These are phyloP conservation scores for Athalia cordata DNA, from an alignment of 2,888 invertebrate species.

Conservation along the genomic window DNA sequence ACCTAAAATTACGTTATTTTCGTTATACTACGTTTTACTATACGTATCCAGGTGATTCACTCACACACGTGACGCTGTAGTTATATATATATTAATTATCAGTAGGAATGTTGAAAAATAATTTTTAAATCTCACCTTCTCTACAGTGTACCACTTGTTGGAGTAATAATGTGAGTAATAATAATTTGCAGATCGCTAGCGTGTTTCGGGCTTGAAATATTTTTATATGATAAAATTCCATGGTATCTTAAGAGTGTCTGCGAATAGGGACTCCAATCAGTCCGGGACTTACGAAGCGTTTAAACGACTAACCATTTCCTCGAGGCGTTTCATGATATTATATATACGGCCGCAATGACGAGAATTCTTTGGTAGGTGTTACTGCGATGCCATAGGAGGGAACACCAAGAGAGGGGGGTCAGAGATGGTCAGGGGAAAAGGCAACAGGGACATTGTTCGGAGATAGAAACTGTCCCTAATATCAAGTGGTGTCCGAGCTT, in stretches of 20 bases:
- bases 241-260: background rate
- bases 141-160: background rate
- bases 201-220: background rate
- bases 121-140: constrained; percentile 2
- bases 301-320: background rate
- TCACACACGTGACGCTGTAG: too few species aligned
- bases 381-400: constrained; percentile 2
- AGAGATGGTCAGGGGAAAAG: background rate
- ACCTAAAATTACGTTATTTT: too few species aligned
- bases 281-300: background rate
- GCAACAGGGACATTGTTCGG: too few species aligned
- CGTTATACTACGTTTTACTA: too few species aligned
- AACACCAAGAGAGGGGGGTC: background rate
- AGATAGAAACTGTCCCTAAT: too few species aligned
- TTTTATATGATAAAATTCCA: background rate
- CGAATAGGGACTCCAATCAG: background rate
- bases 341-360: background rate
- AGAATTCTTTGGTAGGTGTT: background rate
- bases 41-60: too few species aligned
- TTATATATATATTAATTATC: background rate
- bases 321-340: background rate
- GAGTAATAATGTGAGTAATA: background rate
- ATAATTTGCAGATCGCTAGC: background rate
- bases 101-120: too few species aligned
- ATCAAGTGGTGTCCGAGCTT: too few species aligned